Evolutionary conservation across 2,888 invertebrate species (phyloP), one percentile per base, ranked within the genome.

Genomic region (Empis stercorea): DNA sequence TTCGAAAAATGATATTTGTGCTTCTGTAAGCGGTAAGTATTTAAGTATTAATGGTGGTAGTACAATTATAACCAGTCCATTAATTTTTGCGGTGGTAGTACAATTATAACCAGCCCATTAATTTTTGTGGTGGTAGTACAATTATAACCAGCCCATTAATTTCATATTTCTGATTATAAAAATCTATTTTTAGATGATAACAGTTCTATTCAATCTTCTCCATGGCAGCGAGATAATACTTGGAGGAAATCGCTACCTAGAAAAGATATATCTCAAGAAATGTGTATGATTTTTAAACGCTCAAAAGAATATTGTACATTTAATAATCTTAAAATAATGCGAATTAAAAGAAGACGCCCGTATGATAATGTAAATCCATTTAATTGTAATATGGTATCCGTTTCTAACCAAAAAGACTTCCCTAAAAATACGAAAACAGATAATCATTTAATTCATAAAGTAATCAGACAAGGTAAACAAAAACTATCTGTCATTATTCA

Each of bases 181-280:
- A 13, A 16, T 37, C 1, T 38, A 10, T 20, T 85, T 71, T 87
- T 88, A 61, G 89, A 89, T 74, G 89, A 89, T 71, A 89, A 87
- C 72, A 87, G 86, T 63, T 89, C 88, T 55, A 79, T 89, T 64
- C 87, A 88, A 68, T 88, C 88, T 56, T 89, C 88, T 61, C 89
- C 88, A 52, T 88, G 88, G 86, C 86, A 87, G 71, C 78, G 88
- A 58, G 88, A 89, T 70, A 87, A 87, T 71, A 84, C 84, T 65
- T 89, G 88, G 87, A 88, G 88, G 70, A 88, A 88, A 70, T 73
- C 80, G 54, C 74, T 78, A 55, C 88, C 88, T 49, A 79, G 81
- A 59, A 79, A 79, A 55, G 79, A 82, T 65, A 73, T 81, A 55
- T 81, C 84, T 63, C 80, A 78, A 63, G 82, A 84, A 71, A 73